Conservation (phyloP, 1,140 invertebrate species). For the Phthorimaea operculella region DNA sequence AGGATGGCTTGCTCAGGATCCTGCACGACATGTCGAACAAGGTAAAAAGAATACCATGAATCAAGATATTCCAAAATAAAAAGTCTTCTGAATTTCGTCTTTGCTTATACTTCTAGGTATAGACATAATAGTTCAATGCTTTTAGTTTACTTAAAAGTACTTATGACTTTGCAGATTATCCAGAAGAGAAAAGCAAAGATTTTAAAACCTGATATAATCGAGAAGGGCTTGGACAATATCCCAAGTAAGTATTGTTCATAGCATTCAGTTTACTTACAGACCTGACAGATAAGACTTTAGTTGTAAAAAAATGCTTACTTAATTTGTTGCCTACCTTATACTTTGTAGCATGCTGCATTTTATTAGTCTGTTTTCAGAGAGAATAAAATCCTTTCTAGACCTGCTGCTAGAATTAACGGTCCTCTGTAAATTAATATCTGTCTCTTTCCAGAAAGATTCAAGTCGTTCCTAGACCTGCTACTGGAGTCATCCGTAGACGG, state of each 20-base stretch:
- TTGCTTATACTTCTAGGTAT: too few species aligned
- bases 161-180: not conserved
- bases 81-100: too few species aligned
- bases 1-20: not conserved
- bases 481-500: slow-evolving; percentile 4
- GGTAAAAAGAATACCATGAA: not conserved
- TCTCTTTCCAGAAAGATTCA: slow-evolving; percentile 4
- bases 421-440: too few species aligned
- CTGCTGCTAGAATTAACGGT: slow-evolving; percentile 5
- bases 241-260: not conserved
- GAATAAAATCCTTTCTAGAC: slow-evolving; percentile 8
- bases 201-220: not conserved
- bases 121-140: too few species aligned
- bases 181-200: not conserved
- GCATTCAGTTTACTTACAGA: too few species aligned
- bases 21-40: not conserved
- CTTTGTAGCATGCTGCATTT: too few species aligned
- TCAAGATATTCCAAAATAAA: too few species aligned
- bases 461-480: slow-evolving; percentile 5
- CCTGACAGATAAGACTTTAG: too few species aligned
- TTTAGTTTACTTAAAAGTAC: too few species aligned
- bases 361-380: not conserved
- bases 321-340: too few species aligned
- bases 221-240: not conserved
- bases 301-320: too few species aligned